These are phyloP conservation scores for Phocides pigmalion DNA, from an alignment of 1,140 invertebrate genomes.

Conservation along the genomic window DNA sequence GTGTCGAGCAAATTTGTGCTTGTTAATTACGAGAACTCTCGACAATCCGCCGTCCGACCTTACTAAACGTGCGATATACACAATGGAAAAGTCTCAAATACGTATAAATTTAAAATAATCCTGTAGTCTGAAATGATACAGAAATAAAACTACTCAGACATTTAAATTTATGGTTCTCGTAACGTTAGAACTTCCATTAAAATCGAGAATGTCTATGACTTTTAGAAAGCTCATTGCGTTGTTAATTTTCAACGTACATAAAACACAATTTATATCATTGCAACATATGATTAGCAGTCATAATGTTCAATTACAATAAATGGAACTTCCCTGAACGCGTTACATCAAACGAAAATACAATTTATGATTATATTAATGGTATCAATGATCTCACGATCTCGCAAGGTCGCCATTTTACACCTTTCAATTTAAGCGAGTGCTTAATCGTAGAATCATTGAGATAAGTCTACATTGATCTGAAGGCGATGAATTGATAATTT, in stretches of 20 bases:
- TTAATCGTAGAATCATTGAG: constrained; percentile 50
- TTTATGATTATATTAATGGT: constrained; percentile 36
- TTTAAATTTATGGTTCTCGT: constrained; percentile 17
- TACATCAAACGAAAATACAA: constrained; percentile 38
- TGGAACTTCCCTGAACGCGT: constrained; percentile 32
- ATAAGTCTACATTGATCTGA: constrained; percentile 48
- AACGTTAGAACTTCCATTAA: constrained; percentile 20
- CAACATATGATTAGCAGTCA: constrained; percentile 51
- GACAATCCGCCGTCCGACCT: not conserved
- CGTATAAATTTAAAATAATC: not conserved
- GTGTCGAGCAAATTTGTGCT: not conserved
- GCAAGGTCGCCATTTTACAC: constrained; percentile 48
- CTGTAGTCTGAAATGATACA: constrained; percentile 5
- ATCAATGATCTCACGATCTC: constrained; percentile 42
- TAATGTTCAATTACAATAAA: constrained; percentile 47
- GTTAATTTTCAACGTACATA: constrained; percentile 14
- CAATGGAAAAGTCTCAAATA: not conserved
- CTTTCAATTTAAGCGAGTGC: constrained; percentile 42
- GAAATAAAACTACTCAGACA: constrained; percentile 21
- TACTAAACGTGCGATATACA: not conserved
- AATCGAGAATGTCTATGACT: constrained; percentile 13
- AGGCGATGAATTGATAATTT: constrained; percentile 50
- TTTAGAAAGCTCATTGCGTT: constrained; percentile 8
- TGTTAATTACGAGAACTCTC: not conserved
- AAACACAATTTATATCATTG: constrained; percentile 34